phyloP scores from a whole-genome alignment of 2,888 invertebrate species.

The Oasisia sp. region DNA sequence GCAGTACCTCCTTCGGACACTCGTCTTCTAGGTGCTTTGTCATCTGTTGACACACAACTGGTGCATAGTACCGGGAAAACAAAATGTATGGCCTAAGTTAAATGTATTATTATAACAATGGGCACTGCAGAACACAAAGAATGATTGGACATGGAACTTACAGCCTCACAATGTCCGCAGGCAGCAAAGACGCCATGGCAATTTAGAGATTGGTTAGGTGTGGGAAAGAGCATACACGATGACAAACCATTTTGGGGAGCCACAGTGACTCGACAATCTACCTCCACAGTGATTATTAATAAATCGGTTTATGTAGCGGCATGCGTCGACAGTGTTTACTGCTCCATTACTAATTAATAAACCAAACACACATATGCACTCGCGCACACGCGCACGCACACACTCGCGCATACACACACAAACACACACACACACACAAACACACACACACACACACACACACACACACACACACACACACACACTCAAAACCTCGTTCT shows the following conservation, averaged over 20 bases:
- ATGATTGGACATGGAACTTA: not conserved
- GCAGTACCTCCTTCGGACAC: constrained; percentile 48
- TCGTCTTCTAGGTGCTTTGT: constrained; percentile 49
- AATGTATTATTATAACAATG: constrained; percentile 13
- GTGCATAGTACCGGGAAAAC: not conserved
- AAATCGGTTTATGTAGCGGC: not conserved
- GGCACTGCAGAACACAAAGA: constrained; percentile 17
- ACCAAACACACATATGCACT: not conserved
- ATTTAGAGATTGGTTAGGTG: no score
- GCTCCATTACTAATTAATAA: not conserved
- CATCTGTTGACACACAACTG: constrained; percentile 35
- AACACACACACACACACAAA: no score
- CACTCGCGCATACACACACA: no score
- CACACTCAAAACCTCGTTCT: no score
- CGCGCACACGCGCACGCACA: not conserved
- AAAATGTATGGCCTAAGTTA: not conserved
- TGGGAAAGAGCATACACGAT: no score
- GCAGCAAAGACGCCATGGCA: no score
- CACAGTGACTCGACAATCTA: no score
- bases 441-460: no score
- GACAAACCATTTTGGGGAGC: no score
- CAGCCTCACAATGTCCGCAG: no score
- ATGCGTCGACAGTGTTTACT: not conserved
- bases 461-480: no score
- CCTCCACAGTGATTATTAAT: not conserved